Base-by-base conservation (phyloP, 2,113 vertebrate species). In the Hemichromis elongatus region DNA sequence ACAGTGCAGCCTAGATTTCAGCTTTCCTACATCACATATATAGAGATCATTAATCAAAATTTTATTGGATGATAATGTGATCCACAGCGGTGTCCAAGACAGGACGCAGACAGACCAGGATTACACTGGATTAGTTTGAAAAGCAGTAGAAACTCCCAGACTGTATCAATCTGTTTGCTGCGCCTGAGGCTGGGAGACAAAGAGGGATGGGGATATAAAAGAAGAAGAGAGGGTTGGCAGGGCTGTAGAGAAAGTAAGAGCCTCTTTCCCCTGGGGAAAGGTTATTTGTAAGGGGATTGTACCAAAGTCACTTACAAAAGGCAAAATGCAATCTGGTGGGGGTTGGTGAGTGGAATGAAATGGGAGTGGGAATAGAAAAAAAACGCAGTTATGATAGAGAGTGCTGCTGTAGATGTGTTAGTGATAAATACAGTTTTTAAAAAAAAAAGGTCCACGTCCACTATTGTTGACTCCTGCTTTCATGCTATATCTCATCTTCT, bases 201-300 rank as follows among this genome's bases (percentile, higher is more conserved):
- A 89, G 80, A 53, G 79, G 85, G 66, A 56, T 7, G 52, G 73
- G 61, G 55, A 79, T 83, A 78, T 66, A 89, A 77, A 59, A 78
- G 81, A 85, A 73, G 77, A n/a, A n/a, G 85, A 82, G 81, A n/a
- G 45, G 86, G 68, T 73, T 85, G 79, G 84, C 70, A 56, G 53
- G 61, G 77, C 70, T 87, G 80, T 5, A 77, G 73, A 84, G 80
- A 83, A 86, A 75, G 88, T 83, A 68, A 83, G 87, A 86, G 83
- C 81, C 77, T 84, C 77, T 86, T 59, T 92, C 88, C 89, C 87
- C n/a, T 75, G 5, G 90, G 91, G 90, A 92, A 86, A 89, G 89
- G 93, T 91, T 93, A 90, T 95, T 91, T 94, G 89, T 92, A 86
- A 89, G 83, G 90, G 91, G 93, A 94, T 90, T 91, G 93, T 61